Base-by-base conservation (phyloP, 2,797 vertebrate species). In the Falco biarmicus region DNA sequence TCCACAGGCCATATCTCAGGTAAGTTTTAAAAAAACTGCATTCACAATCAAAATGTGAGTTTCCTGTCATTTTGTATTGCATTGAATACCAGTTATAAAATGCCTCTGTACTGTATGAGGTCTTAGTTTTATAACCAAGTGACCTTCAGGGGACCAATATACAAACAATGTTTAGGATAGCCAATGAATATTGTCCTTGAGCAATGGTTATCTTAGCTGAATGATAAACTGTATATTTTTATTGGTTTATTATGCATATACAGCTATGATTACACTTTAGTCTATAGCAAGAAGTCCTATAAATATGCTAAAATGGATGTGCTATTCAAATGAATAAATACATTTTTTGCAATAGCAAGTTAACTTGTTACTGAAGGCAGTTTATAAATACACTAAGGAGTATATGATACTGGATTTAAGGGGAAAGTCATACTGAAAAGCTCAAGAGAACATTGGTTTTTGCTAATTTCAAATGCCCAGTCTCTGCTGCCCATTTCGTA, bases 171-270 rank as follows among this genome's bases (percentile, higher is more conserved):
- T 83, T 97, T 89, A 90, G 92, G 93, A 91, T 77, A 95, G 13
- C 26, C 25, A 87, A 50, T 77, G 51, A 91, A 92, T 47, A 92
- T 87, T 83, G 68, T 74, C 74, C 79, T 83, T 85, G 61, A 92
- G 37, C 70, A 92, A 87, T 68, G 17, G 29, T 77, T 94, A 94
- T 87, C 87, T 87, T 43, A 85, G 41, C 4, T 0, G 0, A 78
- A 91, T 87, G 69, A 96, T 59, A 80, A 94, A 89, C 57, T 85
- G 41, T 39, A 24, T 83, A 28, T 71, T 90, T 93, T 80, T 87
- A 93, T 89, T 85, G 68, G 25, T 77, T 93, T 93, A 88, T 96
- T 97, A 96, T 92, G 87, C 75, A 79, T 74, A 84, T 64, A 77
- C 29, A 80, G 60, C 60, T 70, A 70, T 89, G 71, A 97, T 95